Base-by-base conservation (phyloP, 2,113 vertebrate species). In the Larimichthys polyactis region DNA sequence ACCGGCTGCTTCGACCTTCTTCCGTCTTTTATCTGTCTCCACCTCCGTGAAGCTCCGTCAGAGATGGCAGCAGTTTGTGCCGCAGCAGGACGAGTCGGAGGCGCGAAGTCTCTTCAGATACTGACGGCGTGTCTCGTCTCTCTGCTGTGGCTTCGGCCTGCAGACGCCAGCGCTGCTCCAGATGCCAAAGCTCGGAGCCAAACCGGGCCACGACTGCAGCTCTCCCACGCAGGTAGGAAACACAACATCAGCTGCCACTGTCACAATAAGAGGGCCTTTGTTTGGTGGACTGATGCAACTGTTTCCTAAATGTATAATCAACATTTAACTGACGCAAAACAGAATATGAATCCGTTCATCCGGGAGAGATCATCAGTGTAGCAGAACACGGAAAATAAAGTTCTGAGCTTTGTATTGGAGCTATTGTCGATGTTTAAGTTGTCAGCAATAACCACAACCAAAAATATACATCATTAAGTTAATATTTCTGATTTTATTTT, bases 161-260 rank as follows among this genome's bases (percentile, higher is more conserved):
- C 64, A 6, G 57, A 69, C 27, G 40, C 70, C 52, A 12, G 40
- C 60, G 0, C 40, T 0, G 0, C 11, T 27, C 8, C 82, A 0
- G 60, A 40, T 0, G 5, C 68, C 52, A 84, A n/a, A 46, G 2
- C 79, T 49, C 44, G 81, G 88, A 91, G 74, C 60, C 88, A 85
- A 14, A 83, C 71, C 0, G 83, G 86, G 0, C 92, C 92, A 0
- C 87, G 92, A 16, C 89, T 92, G 62, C 86, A 91, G 83, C 83
- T 93, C 27, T 88, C 89, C 0, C 88, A 91, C 80, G 58, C 89
- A 82, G 90, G 92, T 93, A 89, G 55, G 89, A 64, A 49, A 57
- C 36, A 0, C 51, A 5, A 5, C 11, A 7, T 1, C 55, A 14
- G 16, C 17, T 2, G 3, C 29, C 32, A 29, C 16, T 63, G 7